Conservation (phyloP, 2,888 invertebrate genomes). For the Biston stratarius region DNA sequence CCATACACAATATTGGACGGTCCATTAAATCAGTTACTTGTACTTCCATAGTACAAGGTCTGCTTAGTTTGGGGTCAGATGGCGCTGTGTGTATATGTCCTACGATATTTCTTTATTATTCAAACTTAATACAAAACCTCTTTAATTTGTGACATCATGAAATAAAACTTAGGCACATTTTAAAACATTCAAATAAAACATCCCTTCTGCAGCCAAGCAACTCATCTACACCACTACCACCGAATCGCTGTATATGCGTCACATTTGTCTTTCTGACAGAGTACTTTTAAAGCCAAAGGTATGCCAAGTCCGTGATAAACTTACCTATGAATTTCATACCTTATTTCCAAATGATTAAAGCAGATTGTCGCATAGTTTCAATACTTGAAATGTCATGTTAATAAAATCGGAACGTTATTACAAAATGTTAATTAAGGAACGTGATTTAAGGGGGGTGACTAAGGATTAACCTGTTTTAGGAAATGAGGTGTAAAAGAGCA, state of each 20-base stretch:
- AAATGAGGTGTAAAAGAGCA: constrained; percentile 31
- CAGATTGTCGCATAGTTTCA: background rate
- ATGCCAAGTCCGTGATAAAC: constrained; percentile 46
- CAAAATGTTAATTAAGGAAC: constrained; percentile 66
- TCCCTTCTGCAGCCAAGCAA: constrained; percentile 48
- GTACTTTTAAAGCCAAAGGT: constrained; percentile 65
- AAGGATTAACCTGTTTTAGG: constrained; percentile 39
- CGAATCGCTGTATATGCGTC: constrained; percentile 61
- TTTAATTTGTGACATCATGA: too few relatives aligned
- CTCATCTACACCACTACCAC: constrained; percentile 54
- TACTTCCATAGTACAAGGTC: too few relatives aligned
- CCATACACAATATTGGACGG: too few relatives aligned
- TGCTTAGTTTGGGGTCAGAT: too few relatives aligned
- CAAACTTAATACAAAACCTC: too few relatives aligned
- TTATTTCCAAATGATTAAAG: constrained; percentile 12
- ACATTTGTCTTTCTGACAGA: constrained; percentile 70
- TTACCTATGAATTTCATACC: constrained; percentile 22
- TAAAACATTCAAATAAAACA: too few relatives aligned
- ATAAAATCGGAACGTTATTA: constrained; percentile 64
- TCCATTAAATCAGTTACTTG: too few relatives aligned
- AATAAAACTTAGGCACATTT: too few relatives aligned
- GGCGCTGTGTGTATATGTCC: too few relatives aligned
- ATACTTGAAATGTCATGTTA: constrained; percentile 50
- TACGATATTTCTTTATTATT: too few relatives aligned
- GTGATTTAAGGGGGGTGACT: constrained; percentile 56